Evolutionary conservation across 2,888 invertebrate genomes (phyloP), one percentile per base, ranked within the genome.

Genomic region (Hirudinaria manillensis): DNA sequence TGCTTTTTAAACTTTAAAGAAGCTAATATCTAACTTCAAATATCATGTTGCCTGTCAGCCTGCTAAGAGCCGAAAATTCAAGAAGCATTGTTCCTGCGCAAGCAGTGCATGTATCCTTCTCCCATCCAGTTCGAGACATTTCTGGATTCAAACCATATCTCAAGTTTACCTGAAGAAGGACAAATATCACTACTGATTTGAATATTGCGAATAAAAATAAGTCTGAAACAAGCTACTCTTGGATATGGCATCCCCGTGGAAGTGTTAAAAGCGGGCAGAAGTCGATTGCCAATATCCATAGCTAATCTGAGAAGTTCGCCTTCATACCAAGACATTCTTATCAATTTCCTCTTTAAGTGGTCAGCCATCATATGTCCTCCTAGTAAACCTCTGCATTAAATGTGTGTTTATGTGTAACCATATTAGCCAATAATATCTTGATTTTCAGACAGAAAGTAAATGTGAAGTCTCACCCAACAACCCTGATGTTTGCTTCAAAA

Each of bases 61-160:
- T 89, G 1, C 94, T 94, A 10, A 99, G 88, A 0, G 97, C 94
- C 0, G 97, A 97, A 90, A 98, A 94, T 87, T 99, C 98, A 51
- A 99, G 87, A 73, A 99, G 91, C 90, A 98, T 95, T 0, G 97
- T 97, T 0, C 98, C 98, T 1, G 96, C 97, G 86, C 98, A 99
- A 0, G 98, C 97, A 0, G 98, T 98, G 83, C 98, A 98, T 0
- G 97, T 97, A 86, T 96, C 95, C 74, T 80, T 80, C 76, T 81
- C 80, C 7, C 80, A 78, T 6, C 78, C 79, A 51, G 80, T 76
- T 74, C 80, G 71, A 36, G 78, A 78, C 75, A 74, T 79, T 34
- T 79, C 78, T 3, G 78, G 80, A 66, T 91, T 91, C 85, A 95
- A 89, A 32, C 95, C 96, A 83, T 84, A 81, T 73, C 84, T 81